A percentile compares a stretch with the other conserved stretches of the same genome.
Evolutionary conservation across 2,888 invertebrate genomes (phyloP).

Genomic region (Balanococcus diminutus): DNA sequence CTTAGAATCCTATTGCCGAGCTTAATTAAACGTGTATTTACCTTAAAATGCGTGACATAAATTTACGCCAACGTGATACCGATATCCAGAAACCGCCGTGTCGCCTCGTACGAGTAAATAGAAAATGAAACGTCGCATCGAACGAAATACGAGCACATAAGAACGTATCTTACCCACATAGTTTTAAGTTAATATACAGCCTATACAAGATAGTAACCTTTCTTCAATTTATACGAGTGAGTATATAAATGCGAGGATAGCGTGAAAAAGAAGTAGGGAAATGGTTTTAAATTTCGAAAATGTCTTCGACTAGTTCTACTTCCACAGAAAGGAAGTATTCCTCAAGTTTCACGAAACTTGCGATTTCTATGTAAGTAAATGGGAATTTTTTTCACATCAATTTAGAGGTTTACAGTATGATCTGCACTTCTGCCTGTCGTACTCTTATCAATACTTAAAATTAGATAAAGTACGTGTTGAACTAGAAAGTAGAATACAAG

Average conservation of each 20-base stretch:
- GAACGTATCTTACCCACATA: background rate
- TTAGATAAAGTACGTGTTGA: too few relatives aligned
- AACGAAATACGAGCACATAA: background rate
- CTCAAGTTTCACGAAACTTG: too few relatives aligned
- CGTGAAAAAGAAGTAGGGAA: background rate
- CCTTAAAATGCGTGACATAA: slow-evolving; percentile 13
- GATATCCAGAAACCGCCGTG: background rate
- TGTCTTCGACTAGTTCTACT: background rate
- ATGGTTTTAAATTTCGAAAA: background rate
- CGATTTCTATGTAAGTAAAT: background rate
- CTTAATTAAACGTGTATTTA: slow-evolving; percentile 17
- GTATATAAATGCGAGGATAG: background rate
- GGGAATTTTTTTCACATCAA: background rate
- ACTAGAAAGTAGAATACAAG: too few relatives aligned
- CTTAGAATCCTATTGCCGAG: background rate
- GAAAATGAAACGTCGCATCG: background rate
- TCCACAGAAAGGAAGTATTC: too few relatives aligned
- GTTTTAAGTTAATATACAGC: too few relatives aligned
- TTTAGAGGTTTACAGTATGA: background rate
- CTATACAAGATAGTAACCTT: too few relatives aligned
- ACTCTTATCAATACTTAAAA: too few relatives aligned
- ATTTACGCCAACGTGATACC: background rate
- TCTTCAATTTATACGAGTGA: background rate
- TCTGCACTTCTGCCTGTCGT: too few relatives aligned
- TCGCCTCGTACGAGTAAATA: background rate